phyloP scores from a whole-genome alignment of 2,113 vertebrate species.

The Bettongia penicillata region DNA sequence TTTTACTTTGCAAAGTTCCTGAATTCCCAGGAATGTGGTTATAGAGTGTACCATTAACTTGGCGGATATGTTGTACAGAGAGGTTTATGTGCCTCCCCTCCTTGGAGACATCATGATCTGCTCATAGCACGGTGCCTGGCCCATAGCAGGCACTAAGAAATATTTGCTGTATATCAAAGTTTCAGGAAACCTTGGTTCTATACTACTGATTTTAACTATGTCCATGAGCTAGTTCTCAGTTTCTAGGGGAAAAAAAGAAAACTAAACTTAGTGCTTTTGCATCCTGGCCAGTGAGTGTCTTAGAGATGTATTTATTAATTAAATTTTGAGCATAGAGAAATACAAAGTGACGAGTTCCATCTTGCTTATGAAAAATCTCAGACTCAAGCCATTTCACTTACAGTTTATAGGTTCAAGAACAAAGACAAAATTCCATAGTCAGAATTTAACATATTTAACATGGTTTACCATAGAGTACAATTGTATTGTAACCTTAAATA shows the following conservation, averaged over 20 bases:
- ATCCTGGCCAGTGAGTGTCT: background rate
- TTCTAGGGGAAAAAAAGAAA: background rate
- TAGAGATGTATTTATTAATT: background rate
- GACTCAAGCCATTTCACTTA: background rate
- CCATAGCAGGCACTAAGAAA: background rate
- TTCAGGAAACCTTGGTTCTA: background rate
- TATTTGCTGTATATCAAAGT: background rate
- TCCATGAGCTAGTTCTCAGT: background rate
- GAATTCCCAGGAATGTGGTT: background rate
- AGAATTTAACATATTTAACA: background rate
- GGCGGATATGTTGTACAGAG: background rate
- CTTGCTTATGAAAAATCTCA: background rate
- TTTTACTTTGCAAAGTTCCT: background rate
- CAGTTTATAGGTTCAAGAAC: background rate
- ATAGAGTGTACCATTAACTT: background rate
- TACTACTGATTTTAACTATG: background rate
- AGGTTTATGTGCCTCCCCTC: background rate
- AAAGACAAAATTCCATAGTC: background rate
- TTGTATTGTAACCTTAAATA: background rate
- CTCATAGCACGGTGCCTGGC: background rate
- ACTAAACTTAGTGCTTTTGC: background rate
- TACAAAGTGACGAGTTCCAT: background rate
- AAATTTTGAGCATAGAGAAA: background rate
- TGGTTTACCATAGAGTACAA: background rate
- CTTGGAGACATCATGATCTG: background rate